Conservation (phyloP, 2,113 vertebrate genomes). For the Theristicus caerulescens region DNA sequence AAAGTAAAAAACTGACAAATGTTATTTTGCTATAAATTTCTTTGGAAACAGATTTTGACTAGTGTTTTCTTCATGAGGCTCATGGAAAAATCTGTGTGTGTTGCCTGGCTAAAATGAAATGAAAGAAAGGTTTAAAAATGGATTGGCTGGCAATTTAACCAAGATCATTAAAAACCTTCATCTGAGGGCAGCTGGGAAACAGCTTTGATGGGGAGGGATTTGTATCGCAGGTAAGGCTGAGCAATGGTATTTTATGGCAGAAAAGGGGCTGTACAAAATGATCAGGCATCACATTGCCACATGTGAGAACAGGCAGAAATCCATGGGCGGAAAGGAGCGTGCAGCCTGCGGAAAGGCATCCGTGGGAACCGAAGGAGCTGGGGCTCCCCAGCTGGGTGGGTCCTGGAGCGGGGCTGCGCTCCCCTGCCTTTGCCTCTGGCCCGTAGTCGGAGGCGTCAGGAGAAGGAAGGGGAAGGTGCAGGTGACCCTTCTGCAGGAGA, state of each 20-base stretch:
- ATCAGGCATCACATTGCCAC: neutral
- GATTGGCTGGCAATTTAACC: neutral
- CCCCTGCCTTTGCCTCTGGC: neutral
- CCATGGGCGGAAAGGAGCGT: neutral
- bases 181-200: neutral
- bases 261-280: neutral
- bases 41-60: neutral
- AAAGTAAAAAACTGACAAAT: neutral
- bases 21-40: neutral
- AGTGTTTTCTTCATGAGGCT: neutral
- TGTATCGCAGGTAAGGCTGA: neutral
- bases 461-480: neutral
- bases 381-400: neutral
- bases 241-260: neutral
- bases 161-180: neutral
- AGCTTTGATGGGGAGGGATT: neutral
- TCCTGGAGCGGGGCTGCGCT: neutral
- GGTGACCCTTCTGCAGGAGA: neutral
- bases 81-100: neutral
- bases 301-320: neutral
- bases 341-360: neutral
- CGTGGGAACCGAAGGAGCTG: accelerated
- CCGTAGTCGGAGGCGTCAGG: accelerated
- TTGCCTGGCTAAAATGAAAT: neutral
- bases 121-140: neutral